phyloP scores from a whole-genome alignment of 2,888 invertebrate genomes.

The Chrysopilus asiliformis region DNA sequence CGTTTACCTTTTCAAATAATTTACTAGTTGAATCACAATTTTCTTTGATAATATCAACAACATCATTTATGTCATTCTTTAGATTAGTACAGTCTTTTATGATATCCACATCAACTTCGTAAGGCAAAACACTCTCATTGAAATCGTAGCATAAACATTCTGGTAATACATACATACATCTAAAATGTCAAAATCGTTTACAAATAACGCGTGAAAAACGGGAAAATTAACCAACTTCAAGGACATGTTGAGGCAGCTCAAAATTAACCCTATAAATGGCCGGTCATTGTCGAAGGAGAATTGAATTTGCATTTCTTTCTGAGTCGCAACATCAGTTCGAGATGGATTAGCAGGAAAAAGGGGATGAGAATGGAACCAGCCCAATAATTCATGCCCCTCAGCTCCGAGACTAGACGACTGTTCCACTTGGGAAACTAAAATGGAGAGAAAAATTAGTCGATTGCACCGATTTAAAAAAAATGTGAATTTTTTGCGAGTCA shows the following conservation, averaged over 20 bases:
- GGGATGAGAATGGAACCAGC: slow-evolving; percentile 73
- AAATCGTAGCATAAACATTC: slow-evolving; percentile 10
- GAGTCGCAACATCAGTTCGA: slow-evolving; percentile 51
- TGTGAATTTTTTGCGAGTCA: neutral
- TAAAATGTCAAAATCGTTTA: too few relatives aligned
- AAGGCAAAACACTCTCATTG: slow-evolving; percentile 12
- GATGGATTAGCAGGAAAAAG: slow-evolving; percentile 57
- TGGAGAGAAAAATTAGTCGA: neutral
- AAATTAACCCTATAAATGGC: slow-evolving; percentile 18
- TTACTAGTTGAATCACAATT: slow-evolving; percentile 2
- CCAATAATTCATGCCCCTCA: slow-evolving; percentile 41
- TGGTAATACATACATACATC: slow-evolving; percentile 18
- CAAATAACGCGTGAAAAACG: too few relatives aligned
- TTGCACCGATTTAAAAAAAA: neutral
- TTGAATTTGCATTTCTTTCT: slow-evolving; percentile 43
- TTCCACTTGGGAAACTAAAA: slow-evolving; percentile 44
- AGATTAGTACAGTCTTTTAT: slow-evolving; percentile 17
- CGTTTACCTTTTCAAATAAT: slow-evolving; percentile 13
- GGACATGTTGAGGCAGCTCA: slow-evolving; percentile 16
- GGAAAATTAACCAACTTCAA: slow-evolving; percentile 18
- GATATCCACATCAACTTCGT: slow-evolving; percentile 17
- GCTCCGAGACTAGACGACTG: slow-evolving; percentile 44
- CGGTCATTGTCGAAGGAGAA: slow-evolving; percentile 15
- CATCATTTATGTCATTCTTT: slow-evolving; percentile 15
- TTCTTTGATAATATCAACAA: slow-evolving; percentile 13